A percentile compares a stretch with the other conserved stretches of the same genome.
Evolutionary conservation across 1,140 invertebrate genomes (phyloP).

Genomic region (Spodoptera litura): DNA sequence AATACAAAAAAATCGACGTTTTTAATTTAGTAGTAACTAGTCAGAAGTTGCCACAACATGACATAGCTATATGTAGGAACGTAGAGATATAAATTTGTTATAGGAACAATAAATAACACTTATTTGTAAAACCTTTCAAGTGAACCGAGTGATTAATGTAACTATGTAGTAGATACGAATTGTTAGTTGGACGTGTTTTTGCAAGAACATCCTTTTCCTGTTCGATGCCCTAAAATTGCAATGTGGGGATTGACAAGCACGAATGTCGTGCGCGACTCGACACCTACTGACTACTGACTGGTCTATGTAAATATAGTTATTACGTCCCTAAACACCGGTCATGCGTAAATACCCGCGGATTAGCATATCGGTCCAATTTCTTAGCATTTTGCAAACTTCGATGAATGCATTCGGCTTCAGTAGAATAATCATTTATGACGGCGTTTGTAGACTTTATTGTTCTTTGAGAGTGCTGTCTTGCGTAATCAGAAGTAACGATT

Average conservation of each 20-base stretch:
- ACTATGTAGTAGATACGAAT: not conserved
- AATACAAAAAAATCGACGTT: not conserved
- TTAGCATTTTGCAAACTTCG: slow-evolving; percentile 33
- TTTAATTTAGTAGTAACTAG: not conserved
- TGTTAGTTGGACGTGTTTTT: not conserved
- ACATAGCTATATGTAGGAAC: no score
- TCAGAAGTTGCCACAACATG: not conserved
- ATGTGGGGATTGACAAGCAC: slow-evolving; percentile 22
- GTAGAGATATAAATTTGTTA: no score
- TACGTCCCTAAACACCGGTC: slow-evolving; percentile 29
- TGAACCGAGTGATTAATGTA: not conserved
- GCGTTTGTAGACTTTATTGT: not conserved
- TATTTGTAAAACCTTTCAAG: no score
- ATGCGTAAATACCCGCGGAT: slow-evolving; percentile 23
- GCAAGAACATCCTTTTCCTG: slow-evolving; percentile 24
- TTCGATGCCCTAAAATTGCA: slow-evolving; percentile 14
- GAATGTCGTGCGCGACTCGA: not conserved
- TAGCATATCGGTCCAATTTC: slow-evolving; percentile 33
- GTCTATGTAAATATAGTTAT: slow-evolving; percentile 31
- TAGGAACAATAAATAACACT: no score
- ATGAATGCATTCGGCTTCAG: slow-evolving; percentile 25
- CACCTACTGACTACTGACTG: not conserved
- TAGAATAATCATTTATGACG: not conserved
- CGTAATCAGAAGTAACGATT: no score
- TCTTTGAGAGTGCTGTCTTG: not conserved